phyloP scores from a whole-genome alignment of 1,140 invertebrate genomes.

The Melitaea cinxia region DNA sequence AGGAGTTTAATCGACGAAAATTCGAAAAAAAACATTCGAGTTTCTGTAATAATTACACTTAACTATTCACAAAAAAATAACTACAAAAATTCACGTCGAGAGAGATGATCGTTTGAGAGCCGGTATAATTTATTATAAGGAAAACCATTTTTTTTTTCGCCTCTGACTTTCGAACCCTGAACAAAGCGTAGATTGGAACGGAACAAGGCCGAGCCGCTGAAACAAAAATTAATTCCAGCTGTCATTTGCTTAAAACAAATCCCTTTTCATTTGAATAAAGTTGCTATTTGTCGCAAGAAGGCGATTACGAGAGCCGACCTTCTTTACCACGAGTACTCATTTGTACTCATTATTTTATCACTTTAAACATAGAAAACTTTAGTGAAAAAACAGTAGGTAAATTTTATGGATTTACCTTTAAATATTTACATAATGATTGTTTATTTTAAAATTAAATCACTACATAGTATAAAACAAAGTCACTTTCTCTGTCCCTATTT shows the following conservation, averaged over 20 bases:
- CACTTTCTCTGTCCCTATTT: no score
- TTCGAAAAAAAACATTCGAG: no score
- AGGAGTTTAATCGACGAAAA: no score
- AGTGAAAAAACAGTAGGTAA: no score
- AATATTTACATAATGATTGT: no score
- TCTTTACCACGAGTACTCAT: constrained; percentile 1
- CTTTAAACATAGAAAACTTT: neutral
- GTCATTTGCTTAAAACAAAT: constrained; percentile 47
- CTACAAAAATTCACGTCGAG: neutral
- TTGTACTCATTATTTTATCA: neutral
- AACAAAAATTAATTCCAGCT: constrained; percentile 49
- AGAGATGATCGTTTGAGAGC: constrained; percentile 9
- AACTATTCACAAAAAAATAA: neutral
- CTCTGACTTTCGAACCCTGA: constrained; percentile 24
- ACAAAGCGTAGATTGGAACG: constrained; percentile 20
- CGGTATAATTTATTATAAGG: constrained; percentile 20
- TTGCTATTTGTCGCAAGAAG: constrained; percentile 39
- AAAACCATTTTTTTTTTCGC: constrained; percentile 18
- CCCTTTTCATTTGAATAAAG: constrained; percentile 47
- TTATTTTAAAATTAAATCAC: no score
- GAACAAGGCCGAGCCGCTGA: constrained; percentile 7
- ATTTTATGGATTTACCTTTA: no score
- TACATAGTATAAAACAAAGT: no score
- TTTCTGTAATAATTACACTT: no score
- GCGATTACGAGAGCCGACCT: constrained; percentile 21